These are phyloP conservation scores for Meliscaeva auricollis DNA, from an alignment of 2,888 invertebrate genomes.

Conservation along the genomic window DNA sequence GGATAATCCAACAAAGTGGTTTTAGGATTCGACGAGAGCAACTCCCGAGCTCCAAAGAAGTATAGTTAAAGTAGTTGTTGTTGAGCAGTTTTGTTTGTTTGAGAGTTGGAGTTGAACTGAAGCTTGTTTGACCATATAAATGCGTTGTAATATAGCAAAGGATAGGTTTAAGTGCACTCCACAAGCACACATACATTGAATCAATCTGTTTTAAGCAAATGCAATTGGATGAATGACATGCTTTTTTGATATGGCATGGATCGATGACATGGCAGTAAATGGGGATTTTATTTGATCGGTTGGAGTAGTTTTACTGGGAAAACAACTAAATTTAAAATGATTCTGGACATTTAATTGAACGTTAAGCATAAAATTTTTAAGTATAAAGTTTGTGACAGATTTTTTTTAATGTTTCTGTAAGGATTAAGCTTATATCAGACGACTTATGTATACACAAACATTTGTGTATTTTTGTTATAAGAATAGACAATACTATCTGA, in stretches of 20 bases:
- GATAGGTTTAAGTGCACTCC: neutral
- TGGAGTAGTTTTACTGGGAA: neutral
- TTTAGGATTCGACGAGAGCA: conserved; percentile 39
- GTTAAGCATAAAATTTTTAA: neutral
- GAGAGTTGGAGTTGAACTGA: neutral
- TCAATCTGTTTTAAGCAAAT: conserved; percentile 29
- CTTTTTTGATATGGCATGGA: conserved; percentile 27
- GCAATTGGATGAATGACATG: conserved; percentile 52
- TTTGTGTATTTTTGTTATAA: too few relatives aligned
- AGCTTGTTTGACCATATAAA: conserved; percentile 35
- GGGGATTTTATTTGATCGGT: conserved; percentile 6
- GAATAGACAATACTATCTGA: too few relatives aligned
- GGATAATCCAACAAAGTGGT: conserved; percentile 70
- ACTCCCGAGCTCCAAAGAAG: neutral
- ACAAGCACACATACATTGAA: neutral
- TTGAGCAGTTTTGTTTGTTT: conserved; percentile 25
- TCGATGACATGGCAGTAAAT: conserved; percentile 18
- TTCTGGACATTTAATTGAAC: neutral
- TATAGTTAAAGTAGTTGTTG: neutral
- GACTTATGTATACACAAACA: too few relatives aligned
- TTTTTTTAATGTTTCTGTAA: too few relatives aligned
- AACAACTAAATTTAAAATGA: conserved; percentile 23
- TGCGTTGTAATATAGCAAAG: neutral
- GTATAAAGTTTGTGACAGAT: too few relatives aligned
- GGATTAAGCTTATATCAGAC: too few relatives aligned